A percentile compares a stretch with the other conserved stretches of the same genome.
Conservation (phyloP, 2,888 invertebrate genomes). For the Diarsia dahlii region DNA sequence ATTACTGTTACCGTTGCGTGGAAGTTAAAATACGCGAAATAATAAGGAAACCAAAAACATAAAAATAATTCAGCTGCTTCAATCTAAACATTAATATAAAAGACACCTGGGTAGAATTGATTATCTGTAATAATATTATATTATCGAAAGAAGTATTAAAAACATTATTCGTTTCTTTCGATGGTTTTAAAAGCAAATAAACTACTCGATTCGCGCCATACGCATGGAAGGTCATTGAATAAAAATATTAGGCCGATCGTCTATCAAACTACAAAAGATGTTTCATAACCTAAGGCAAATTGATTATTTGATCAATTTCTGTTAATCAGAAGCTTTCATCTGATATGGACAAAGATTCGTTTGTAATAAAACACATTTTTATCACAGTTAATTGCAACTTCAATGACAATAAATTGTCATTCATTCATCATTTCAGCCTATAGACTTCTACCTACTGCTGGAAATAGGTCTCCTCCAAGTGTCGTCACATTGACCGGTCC, state of each 20-base stretch:
- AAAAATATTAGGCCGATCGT: slow-evolving; percentile 3
- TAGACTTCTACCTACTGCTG: too few relatives aligned
- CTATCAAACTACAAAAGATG: slow-evolving; percentile 10
- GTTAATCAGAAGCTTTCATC: neutral
- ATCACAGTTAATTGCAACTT: too few relatives aligned
- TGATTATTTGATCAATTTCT: neutral
- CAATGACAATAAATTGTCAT: too few relatives aligned
- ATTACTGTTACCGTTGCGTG: neutral
- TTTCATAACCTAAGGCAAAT: neutral
- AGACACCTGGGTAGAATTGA: neutral
- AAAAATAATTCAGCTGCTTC: slow-evolving; percentile 2
- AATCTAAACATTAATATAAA: neutral
- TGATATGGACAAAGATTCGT: neutral
- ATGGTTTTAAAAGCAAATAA: slow-evolving; percentile 7
- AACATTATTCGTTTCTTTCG: neutral
- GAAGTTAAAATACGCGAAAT: neutral
- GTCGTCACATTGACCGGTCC: too few relatives aligned
- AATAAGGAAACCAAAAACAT: neutral
- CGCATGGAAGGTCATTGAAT: neutral
- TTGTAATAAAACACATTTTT: neutral
- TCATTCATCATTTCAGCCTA: too few relatives aligned
- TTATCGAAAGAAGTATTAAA: neutral
- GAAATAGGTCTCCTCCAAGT: too few relatives aligned
- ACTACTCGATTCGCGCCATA: neutral
- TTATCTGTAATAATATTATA: slow-evolving; percentile 11